Base-by-base conservation (phyloP, 1,140 invertebrate species). In the Aphelenchoides besseyi region DNA sequence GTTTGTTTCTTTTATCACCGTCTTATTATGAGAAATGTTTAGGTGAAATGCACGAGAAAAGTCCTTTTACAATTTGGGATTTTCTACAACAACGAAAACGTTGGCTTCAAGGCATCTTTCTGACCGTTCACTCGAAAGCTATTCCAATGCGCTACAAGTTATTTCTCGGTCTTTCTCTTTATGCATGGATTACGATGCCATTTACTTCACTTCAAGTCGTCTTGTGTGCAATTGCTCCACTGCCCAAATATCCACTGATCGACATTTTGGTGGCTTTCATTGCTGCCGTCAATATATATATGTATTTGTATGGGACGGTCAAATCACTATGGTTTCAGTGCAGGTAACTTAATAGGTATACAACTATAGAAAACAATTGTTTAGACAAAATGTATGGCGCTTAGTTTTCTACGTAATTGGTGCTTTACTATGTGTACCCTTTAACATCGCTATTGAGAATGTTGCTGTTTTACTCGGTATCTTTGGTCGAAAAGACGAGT, bases 171-270 rank as follows among this genome's bases (percentile, higher is more conserved):
- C 90, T 95, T 71, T 93, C 93, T 12, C 91, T 95, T 82, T 95
- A 97, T 77, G 94, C 93, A 0, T 97, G 95, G 94, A 89, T 94
- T 0, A 95, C 94, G 0, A 88, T 98, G 88, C 95, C 95, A 12
- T 62, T 84, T 5, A 82, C 81, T 9, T 77, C 81, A 26, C 61
- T 82, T 9, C 79, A 83, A 66, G 73, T 82, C 29, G 79, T 85
- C 57, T 59, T 83, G 1, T 80, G 75, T 57, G 77, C 83, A 37
- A 61, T 85, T 9, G 75, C 82, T 52, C 81, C 83, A 29, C 54
- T 83, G 36, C 81, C 81, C 1, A 68, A 71, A 57, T 82, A 59
- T 57, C 70, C 80, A 23, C 33, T 77, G 9, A 69, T 84, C 26
- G 82, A 83, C 33, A 69, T 80, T 64, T 53, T 81, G 18, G 82